Base-by-base conservation (phyloP, 2,888 invertebrate species). In the Pseudoips prasinana region DNA sequence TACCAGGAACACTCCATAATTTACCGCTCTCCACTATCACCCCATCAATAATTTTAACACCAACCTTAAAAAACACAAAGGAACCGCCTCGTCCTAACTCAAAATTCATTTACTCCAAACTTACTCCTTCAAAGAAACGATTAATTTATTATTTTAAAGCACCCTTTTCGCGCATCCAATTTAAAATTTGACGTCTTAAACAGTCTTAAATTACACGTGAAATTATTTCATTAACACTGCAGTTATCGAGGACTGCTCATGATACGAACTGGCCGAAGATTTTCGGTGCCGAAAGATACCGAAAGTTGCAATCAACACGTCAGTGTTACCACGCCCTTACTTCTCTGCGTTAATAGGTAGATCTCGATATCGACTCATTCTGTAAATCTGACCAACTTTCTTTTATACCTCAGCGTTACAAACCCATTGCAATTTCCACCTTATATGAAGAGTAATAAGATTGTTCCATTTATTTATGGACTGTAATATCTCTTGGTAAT, bases 161-260 rank as follows among this genome's bases (percentile, higher is more conserved):
- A 76, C 80, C 83, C 81, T 78, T 79, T 82, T 83, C 84, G 72
- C 80, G 77, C 82, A 83, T 81, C 87, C 87, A 88, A 88, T 88
- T 88, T 87, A 86, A 85, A 86, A 79, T 78, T 86, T 88, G 87
- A 88, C 87, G 75, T 88, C 86, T 88, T 88, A 86, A 88, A 87
- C 86, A 86, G 80, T 78, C 78, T 78, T 85, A 88, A 87, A 88
- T 86, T 87, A 85, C 76, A 70, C 68, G 67, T 72, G 76, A 80
- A 85, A 87, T 88, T 84, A 88, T 87, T 87, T 87, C 82, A 87
- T 87, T 87, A 86, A 79, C 58, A 64, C 56, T 57, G 65, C 63
- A 66, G 72, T 69, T 70, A 65, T 76, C 66, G 70, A 56, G 67
- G 69, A 68, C 63, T 44, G 48, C 43, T 50, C 50, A 29, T 55